Base-by-base conservation (phyloP, 1,140 invertebrate genomes). In the Lepidostoma basale region DNA sequence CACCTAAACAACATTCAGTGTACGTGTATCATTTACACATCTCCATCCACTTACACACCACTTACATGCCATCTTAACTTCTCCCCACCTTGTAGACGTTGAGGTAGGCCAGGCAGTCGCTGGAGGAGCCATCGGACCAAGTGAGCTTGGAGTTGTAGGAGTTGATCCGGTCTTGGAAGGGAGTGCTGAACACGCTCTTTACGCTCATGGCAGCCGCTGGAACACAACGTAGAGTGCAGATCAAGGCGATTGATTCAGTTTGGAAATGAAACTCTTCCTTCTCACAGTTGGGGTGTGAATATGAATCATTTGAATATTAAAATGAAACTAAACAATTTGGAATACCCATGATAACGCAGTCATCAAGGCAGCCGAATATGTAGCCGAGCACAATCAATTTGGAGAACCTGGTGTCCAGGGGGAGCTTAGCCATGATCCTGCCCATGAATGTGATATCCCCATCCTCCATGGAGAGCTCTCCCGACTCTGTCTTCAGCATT, bases 401-500 rank as follows among this genome's bases (percentile, higher is more conserved):
- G 9, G 91, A 86, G 3, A 96, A 76, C 40, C 87, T 85, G 10
- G 96, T 88, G 75, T 97, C 92, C 0, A 98, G 74, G 0, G 96
- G 96, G 33, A 98, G 79, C 44, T 79, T 78, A 0, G 91, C 88
- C 88, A 98, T 92, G 0, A 98, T 84, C 25, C 81, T 82, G 0
- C 97, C 97, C 67, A 98, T 81, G 77, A 89, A 91, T 0, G 95
- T 98, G 10, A 98, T 74, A 65, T 97, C 90, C n/a, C 96, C 96
- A 81, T 98, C 95, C 33, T 88, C 81, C 10, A 77, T 74, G 40
- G 82, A 79, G 68, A 84, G 81, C n/a, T 80, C 67, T 0, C 81
- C 85, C 45, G 85, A 80, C 14, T 84, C 69, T 0, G 81, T 87
- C 30, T 87, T 83, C 20, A 88, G 83, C 2, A 98, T 74, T 0